Conservation (phyloP, 2,888 invertebrate genomes). For the Eubasilissa splendida region DNA sequence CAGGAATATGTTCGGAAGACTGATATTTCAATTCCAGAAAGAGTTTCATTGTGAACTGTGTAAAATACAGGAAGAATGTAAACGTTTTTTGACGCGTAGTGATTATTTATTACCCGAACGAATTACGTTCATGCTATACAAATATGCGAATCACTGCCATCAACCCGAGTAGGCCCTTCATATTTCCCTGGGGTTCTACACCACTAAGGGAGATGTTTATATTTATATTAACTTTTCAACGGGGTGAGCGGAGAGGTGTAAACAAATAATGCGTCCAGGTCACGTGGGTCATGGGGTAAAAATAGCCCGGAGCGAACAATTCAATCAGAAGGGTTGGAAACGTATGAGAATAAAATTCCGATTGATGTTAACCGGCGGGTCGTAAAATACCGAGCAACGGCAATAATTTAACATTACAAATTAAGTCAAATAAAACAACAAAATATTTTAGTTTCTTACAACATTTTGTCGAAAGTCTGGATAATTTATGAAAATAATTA, state of each 20-base stretch:
- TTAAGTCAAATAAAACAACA: too few relatives aligned
- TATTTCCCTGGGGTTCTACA: constrained; percentile 7
- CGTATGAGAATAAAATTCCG: constrained; percentile 22
- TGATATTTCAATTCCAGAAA: too few relatives aligned
- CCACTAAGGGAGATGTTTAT: constrained; percentile 13
- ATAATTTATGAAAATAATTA: too few relatives aligned
- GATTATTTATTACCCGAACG: constrained; percentile 7
- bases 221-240: constrained; percentile 35
- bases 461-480: too few relatives aligned
- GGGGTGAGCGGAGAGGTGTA: constrained; percentile 13
- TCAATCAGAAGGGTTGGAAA: constrained; percentile 21
- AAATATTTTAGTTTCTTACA: too few relatives aligned
- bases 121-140: not conserved
- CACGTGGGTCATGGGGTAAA: constrained; percentile 34
- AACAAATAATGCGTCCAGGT: constrained; percentile 39
- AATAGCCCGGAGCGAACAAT: constrained; percentile 35
- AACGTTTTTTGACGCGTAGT: not conserved
- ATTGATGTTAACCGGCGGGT: constrained; percentile 1
- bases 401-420: not conserved
- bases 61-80: not conserved
- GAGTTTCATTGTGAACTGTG: too few relatives aligned
- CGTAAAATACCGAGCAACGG: not conserved
- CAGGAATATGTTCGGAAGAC: too few relatives aligned
- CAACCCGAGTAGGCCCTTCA: not conserved
- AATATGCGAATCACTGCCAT: constrained; percentile 18